phyloP scores from a whole-genome alignment of 1,140 invertebrate species.

The Drosophila bipectinata region DNA sequence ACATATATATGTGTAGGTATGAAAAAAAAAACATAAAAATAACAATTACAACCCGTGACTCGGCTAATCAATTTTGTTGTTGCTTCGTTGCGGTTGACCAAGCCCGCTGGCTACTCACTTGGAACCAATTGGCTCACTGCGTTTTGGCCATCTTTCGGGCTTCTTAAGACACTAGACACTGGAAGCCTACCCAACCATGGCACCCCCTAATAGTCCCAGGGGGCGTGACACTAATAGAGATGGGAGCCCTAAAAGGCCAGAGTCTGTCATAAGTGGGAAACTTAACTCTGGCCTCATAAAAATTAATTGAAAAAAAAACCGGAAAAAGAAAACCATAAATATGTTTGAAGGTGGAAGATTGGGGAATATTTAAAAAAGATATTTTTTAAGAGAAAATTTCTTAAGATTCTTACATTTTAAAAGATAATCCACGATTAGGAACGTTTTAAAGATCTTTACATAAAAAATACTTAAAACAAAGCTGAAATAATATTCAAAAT shows the following conservation, averaged over 20 bases:
- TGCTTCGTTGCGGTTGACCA: constrained; percentile 74
- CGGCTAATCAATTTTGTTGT: constrained; percentile 65
- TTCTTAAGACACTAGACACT: constrained; percentile 14
- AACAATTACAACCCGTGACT: constrained; percentile 30
- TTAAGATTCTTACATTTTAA: too few species aligned
- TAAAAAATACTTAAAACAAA: too few species aligned
- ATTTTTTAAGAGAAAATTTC: too few species aligned
- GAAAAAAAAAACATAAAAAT: constrained; percentile 18
- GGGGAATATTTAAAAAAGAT: too few species aligned
- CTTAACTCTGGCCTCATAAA: constrained; percentile 3
- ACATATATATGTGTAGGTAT: not conserved
- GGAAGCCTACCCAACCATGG: not conserved
- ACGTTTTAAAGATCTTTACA: too few species aligned
- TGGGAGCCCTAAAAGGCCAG: constrained; percentile 4
- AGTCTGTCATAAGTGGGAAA: constrained; percentile 8
- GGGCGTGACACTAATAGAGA: constrained; percentile 25
- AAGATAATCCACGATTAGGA: too few species aligned
- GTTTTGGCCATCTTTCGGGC: constrained; percentile 11
- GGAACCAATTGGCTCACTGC: constrained; percentile 46
- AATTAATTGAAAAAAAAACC: not conserved
- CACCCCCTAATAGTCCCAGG: not conserved
- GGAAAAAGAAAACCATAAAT: not conserved
- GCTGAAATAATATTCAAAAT: too few species aligned
- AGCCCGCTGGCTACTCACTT: constrained; percentile 60
- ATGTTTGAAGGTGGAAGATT: not conserved